Base-by-base conservation (phyloP, 2,797 vertebrate genomes). In the Limosa lapponica region DNA sequence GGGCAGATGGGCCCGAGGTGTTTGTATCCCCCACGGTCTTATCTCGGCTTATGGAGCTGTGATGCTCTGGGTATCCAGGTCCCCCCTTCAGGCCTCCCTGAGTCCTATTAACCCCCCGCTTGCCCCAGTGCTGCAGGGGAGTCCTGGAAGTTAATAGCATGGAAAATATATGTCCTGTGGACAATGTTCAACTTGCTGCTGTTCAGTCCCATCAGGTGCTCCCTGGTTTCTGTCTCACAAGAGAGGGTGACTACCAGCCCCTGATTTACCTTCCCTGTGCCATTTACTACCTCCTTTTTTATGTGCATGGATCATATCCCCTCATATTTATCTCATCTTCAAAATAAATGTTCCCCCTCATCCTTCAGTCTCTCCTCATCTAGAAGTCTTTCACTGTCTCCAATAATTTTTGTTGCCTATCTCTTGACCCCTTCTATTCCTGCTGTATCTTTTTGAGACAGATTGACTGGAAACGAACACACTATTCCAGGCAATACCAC, bases 381-480 rank as follows among this genome's bases (percentile, higher is more conserved):
- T 52, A 46, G 75, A 93, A 95, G 94, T 43, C 80, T 79, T 23
- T 78, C 71, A 12, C 52, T 4, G 22, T 81, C 83, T 85, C 69
- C 69, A 80, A 71, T 93, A 82, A 92, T 89, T 96, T 97, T 84
- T 92, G 86, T 51, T 94, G 89, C 90, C 83, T 85, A 55, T 93
- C 77, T 93, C 78, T 70, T 73, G 87, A 91, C 87, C 92, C 64
- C 46, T 91, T 92, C 88, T 61, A 43, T 88, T 89, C 82, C 75
- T 69, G 41, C 89, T 51, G 58, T 61, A 92, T 79, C 87, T 80
- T 94, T 94, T 77, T 62, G 74, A 94, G 84, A 74, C 32, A 25
- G 71, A 92, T 92, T 85, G 94, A 89, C 87, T 94, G 17, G 69
- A 83, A 94, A 86, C 0, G 34, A 92, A 8, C 44, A 7, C 5